Conservation (phyloP, 2,888 invertebrate genomes). For the Crematogaster levior region DNA sequence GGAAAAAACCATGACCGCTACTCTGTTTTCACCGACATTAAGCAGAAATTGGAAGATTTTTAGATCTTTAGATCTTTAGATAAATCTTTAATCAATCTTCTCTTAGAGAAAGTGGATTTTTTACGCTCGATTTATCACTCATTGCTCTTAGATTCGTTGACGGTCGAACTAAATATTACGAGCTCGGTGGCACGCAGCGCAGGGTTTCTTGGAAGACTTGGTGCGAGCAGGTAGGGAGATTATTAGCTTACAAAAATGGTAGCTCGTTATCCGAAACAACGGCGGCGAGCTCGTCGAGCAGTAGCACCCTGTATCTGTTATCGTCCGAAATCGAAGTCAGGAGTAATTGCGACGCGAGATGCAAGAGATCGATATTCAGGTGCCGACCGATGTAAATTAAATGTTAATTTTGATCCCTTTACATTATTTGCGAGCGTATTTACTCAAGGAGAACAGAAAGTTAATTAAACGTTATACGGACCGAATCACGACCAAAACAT, state of each 20-base stretch:
- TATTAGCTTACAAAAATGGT: constrained; percentile 85
- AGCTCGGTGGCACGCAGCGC: constrained; percentile 88
- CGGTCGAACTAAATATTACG: constrained; percentile 88
- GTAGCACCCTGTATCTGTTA: constrained; percentile 85
- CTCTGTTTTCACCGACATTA: neutral
- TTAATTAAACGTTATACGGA: no score
- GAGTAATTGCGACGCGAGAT: neutral
- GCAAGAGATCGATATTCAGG: constrained; percentile 62
- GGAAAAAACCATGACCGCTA: neutral
- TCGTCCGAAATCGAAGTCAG: constrained; percentile 80
- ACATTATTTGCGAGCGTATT: neutral
- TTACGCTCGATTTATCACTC: neutral
- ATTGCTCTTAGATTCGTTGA: constrained; percentile 76
- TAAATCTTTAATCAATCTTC: neutral
- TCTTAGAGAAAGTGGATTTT: neutral
- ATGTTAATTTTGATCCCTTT: neutral
- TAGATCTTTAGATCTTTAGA: no score
- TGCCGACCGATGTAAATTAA: neutral
- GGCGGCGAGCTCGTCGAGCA: constrained; percentile 86
- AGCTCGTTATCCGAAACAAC: constrained; percentile 87
- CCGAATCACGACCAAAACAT: no score
- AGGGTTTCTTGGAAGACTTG: constrained; percentile 88
- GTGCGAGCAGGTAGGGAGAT: constrained; percentile 86
- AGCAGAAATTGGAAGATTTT: neutral
- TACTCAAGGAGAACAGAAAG: no score